Percentiles rank a stretch among this genome's conserved stretches.
Conservation (phyloP, 2,888 invertebrate species). For the Polyploca ridens region DNA sequence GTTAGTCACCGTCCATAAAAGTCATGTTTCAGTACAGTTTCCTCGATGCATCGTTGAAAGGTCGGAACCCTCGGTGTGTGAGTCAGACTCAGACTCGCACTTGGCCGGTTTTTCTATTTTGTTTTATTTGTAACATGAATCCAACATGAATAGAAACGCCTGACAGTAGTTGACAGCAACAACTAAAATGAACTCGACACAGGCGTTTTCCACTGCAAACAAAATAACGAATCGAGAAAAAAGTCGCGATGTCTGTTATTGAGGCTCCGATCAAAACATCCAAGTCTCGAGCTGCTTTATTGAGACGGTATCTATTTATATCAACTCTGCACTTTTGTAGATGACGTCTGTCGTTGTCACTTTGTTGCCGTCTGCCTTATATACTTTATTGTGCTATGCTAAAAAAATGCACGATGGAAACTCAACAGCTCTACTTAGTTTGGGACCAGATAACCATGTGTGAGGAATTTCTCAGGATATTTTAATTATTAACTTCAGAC, state of each 20-base stretch:
- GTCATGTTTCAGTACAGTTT: no score
- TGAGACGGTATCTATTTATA: slow-evolving; percentile 8
- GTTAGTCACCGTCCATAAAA: no score
- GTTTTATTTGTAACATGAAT: slow-evolving; percentile 10
- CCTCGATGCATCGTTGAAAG: no score
- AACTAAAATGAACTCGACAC: slow-evolving; percentile 32
- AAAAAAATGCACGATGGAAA: background rate
- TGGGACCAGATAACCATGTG: no score
- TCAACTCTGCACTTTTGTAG: slow-evolving; percentile 9
- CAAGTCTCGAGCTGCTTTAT: background rate
- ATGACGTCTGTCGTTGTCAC: background rate
- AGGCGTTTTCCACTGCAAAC: slow-evolving; percentile 30
- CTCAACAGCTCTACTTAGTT: no score
- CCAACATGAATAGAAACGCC: slow-evolving; percentile 17
- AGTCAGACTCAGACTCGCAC: no score
- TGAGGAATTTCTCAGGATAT: no score
- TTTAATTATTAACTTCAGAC: no score
- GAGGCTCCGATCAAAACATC: slow-evolving; percentile 6
- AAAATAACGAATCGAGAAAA: slow-evolving; percentile 24
- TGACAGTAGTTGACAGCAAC: slow-evolving; percentile 21
- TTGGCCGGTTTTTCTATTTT: background rate
- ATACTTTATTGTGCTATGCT: background rate
- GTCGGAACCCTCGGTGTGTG: no score
- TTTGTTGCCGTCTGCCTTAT: background rate
- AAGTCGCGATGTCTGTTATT: slow-evolving; percentile 20